Base-by-base conservation (phyloP, 2,797 vertebrate species). In the Jordanella pulchra region DNA sequence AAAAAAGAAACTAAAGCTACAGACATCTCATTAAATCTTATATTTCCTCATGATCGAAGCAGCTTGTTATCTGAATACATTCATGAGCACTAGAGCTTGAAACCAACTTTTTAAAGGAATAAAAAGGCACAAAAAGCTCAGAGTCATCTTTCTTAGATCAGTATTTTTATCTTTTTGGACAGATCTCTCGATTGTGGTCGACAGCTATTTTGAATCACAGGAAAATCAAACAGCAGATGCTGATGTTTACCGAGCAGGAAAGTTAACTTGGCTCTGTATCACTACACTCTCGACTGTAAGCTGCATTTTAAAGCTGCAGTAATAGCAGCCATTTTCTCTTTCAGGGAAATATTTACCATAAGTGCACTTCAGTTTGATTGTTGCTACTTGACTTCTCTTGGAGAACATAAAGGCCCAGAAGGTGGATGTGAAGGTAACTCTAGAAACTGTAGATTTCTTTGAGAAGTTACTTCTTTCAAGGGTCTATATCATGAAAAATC, bases 291-390 rank as follows among this genome's bases (percentile, higher is more conserved):
- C 39, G 32, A 53, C n/a, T 2, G 1, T 17, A 23, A 70, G 55
- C 44, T 48, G 54, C n/a, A 58, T 55, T 70, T n/a, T 68, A 54
- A 54, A 35, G 32, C 50, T 50, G 50, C 65, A n/a, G 28, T 51
- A 15, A 56, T 56, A 15, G 35, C n/a, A 45, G 42, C 18, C 28
- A 14, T 48, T 56, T 69, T 44, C 42, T 60, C 1, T 17, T n/a
- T 3, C 55, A 70, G 27, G 44, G 45, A 70, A 70, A 32, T 60
- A 27, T 48, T 60, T 55, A 60, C 55, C 42, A n/a, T 48, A 47
- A 65, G 25, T 65, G 44, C 10, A 28, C 44, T 47, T 65, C 27
- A 65, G 64, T 45, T 27, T 6, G 35, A 63, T 44, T 63, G 35
- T 44, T 7, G 35, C 60, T 63, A 25, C 35, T 54, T 35, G 65